phyloP scores from a whole-genome alignment of 1,140 invertebrate genomes.

The Bombus impatiens region DNA sequence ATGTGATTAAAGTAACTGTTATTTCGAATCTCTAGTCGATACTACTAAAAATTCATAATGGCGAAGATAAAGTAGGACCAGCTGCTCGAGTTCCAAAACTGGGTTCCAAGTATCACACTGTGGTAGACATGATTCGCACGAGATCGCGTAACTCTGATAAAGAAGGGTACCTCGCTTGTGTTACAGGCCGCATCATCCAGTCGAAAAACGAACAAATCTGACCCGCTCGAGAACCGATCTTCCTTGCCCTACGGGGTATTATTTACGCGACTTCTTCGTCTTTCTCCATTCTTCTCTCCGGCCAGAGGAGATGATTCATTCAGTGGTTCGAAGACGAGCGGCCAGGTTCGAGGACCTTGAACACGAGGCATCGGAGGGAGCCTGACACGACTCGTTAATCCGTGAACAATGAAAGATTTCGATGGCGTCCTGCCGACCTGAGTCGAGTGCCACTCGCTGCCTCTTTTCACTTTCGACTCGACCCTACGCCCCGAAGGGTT shows the following conservation, averaged over 20 bases:
- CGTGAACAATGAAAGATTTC: conserved; percentile 70
- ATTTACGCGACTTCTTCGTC: conserved; percentile 64
- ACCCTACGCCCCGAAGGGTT: conserved; percentile 13
- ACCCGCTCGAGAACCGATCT: conserved; percentile 51
- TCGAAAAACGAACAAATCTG: conserved; percentile 50
- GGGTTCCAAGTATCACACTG: not conserved
- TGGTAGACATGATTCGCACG: not conserved
- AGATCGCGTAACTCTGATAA: conserved; percentile 23
- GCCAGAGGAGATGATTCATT: conserved; percentile 65
- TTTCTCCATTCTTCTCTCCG: conserved; percentile 32
- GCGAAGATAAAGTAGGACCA: too few species aligned
- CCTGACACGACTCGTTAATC: conserved; percentile 70
- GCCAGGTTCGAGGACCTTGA: conserved; percentile 55
- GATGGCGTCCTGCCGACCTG: conserved; percentile 37
- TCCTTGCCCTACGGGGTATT: conserved; percentile 59
- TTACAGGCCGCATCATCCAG: conserved; percentile 29
- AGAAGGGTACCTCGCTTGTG: conserved; percentile 26
- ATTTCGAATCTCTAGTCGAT: too few species aligned
- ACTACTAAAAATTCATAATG: not conserved
- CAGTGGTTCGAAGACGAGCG: conserved; percentile 51
- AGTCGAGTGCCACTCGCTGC: conserved; percentile 60
- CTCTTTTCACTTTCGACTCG: conserved; percentile 55
- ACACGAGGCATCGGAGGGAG: conserved; percentile 34
- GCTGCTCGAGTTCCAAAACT: too few species aligned
- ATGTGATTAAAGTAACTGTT: too few species aligned